Evolutionary conservation across 2,888 invertebrate genomes (phyloP).

Genomic region (Coleophora deauratella): DNA sequence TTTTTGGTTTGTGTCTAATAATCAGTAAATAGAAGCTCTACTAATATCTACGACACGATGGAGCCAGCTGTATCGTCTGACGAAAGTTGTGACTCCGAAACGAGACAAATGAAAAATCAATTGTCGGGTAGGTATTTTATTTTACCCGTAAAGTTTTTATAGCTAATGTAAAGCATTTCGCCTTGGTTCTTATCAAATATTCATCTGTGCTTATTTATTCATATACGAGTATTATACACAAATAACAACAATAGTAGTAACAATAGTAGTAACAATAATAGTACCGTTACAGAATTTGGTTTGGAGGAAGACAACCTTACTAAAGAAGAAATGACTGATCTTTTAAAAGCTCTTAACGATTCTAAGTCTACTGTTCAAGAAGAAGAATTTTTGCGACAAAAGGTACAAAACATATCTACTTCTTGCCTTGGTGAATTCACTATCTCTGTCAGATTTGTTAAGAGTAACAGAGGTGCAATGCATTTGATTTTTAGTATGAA

Average conservation of each 20-base stretch:
- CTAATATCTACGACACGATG: conserved; percentile 34
- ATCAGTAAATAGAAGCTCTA: too few relatives aligned
- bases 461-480: too few relatives aligned
- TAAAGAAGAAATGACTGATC: conserved; percentile 63
- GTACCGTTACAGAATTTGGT: conserved; percentile 53
- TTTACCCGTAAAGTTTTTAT: too few relatives aligned
- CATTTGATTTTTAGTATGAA: too few relatives aligned
- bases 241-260: too few relatives aligned
- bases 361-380: conserved; percentile 52
- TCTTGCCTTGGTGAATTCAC: background rate
- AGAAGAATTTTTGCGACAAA: conserved; percentile 39
- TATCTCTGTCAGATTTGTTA: too few relatives aligned
- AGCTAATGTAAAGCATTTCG: too few relatives aligned
- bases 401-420: conserved; percentile 19
- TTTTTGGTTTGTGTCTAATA: too few relatives aligned
- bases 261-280: too few relatives aligned
- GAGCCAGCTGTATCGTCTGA: conserved; percentile 44
- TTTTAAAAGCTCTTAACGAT: conserved; percentile 56
- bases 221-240: too few relatives aligned
- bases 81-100: conserved; percentile 61
- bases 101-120: conserved; percentile 50
- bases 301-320: conserved; percentile 59
- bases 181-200: too few relatives aligned
- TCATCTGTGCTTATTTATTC: too few relatives aligned
- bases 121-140: conserved; percentile 45